phyloP scores from a whole-genome alignment of 2,797 vertebrate genomes.

The Sebastes aleutianus region DNA sequence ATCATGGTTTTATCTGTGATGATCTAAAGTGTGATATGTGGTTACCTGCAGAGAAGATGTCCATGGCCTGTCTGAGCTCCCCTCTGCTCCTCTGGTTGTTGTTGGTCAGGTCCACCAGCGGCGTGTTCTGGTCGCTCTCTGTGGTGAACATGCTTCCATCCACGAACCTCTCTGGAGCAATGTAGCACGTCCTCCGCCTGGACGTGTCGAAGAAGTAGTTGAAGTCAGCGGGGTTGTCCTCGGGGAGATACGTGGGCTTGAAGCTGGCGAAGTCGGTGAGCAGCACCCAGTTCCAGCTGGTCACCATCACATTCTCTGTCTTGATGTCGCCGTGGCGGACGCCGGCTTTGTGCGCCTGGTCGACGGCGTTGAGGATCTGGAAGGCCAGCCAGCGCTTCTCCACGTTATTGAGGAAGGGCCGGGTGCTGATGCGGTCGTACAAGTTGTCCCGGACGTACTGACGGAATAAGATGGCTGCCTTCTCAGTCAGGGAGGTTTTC shows the following conservation, averaged over 20 bases:
- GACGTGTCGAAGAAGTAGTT: conserved; percentile 99
- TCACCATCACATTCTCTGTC: conserved; percentile 98
- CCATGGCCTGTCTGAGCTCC: conserved; percentile 94
- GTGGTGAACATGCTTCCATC: conserved; percentile 94
- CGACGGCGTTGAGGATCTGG: conserved; percentile 94
- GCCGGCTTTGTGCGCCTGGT: conserved; percentile 94
- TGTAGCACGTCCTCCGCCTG: conserved; percentile 93
- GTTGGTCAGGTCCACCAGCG: conserved; percentile 92
- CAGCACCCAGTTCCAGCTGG: conserved; percentile 99
- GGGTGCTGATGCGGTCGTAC: conserved; percentile 96
- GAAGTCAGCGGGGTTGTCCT: conserved; percentile 98
- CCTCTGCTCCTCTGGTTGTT: conserved; percentile 94
- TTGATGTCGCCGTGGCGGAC: conserved; percentile 98
- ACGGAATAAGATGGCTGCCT: conserved; percentile 93
- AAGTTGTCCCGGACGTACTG: conserved; percentile 97
- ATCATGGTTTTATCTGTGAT: background rate
- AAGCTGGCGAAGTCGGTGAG: conserved; percentile 98
- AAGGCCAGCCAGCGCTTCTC: conserved; percentile 99
- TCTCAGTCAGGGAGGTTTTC: conserved; percentile 91
- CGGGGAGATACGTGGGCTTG: conserved; percentile 95
- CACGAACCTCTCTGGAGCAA: conserved; percentile 95
- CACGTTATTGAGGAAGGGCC: conserved; percentile 94
- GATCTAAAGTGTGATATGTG: background rate
- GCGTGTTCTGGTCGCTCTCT: conserved; percentile 93
- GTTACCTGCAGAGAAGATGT: conserved; percentile 96